phyloP scores from a whole-genome alignment of 2,888 invertebrate species.

The Leptarthrus brevirostris region DNA sequence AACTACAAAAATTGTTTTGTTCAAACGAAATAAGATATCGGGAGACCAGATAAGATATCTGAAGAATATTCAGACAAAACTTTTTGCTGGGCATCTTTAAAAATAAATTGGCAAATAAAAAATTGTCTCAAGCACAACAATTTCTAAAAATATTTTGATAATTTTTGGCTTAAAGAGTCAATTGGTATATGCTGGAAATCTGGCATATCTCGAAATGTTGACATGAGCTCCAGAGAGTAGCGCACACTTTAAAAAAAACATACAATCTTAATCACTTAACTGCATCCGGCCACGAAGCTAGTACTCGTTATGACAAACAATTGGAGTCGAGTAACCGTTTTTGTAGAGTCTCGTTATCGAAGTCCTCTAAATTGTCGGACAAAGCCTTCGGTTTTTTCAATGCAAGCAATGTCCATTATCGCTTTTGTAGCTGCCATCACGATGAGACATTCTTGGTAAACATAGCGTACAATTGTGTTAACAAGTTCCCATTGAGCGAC shows the following conservation, averaged over 20 bases:
- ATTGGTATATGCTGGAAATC: too few relatives aligned
- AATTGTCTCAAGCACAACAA: not conserved
- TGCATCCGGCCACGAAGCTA: slow-evolving; percentile 28
- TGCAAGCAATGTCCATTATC: not conserved
- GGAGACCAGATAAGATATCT: too few relatives aligned
- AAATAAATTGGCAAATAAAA: not conserved
- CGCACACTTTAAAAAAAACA: not conserved
- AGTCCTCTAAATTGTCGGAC: slow-evolving; percentile 24
- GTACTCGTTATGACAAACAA: slow-evolving; percentile 3
- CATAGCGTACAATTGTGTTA: too few relatives aligned
- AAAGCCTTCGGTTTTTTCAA: slow-evolving; percentile 25
- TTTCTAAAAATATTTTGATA: not conserved
- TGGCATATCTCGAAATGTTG: not conserved
- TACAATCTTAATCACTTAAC: slow-evolving; percentile 4
- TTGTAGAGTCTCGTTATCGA: slow-evolving; percentile 26
- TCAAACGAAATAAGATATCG: too few relatives aligned
- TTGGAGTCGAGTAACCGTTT: slow-evolving; percentile 10
- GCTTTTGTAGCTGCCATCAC: not conserved
- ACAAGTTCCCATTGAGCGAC: too few relatives aligned
- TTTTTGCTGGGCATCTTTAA: not conserved
- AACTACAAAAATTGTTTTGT: too few relatives aligned
- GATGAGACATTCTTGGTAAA: not conserved
- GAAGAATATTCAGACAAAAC: too few relatives aligned
- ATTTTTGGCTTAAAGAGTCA: not conserved
- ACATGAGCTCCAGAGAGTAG: not conserved